These are phyloP conservation scores for Vicugna pacos DNA, from an alignment of 2,113 vertebrate genomes.

Conservation along the genomic window DNA sequence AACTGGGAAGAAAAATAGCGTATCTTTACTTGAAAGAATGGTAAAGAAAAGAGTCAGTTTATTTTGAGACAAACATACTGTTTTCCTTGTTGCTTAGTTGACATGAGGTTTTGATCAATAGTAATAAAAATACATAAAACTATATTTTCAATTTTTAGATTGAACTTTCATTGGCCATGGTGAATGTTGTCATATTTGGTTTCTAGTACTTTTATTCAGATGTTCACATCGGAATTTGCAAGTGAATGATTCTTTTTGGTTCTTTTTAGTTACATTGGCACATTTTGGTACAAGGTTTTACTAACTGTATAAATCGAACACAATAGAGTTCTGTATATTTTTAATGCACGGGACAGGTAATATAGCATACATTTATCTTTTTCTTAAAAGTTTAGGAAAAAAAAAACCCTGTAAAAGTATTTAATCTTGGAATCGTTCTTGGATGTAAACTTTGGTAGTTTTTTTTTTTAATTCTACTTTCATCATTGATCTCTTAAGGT, in stretches of 20 bases:
- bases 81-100: not conserved
- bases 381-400: constrained; percentile 20
- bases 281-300: not conserved
- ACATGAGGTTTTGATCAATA: constrained; percentile 15
- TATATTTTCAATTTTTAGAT: constrained; percentile 10
- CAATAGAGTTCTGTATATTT: constrained; percentile 27
- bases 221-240: not conserved
- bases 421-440: not conserved
- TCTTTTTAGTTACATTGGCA: not conserved
- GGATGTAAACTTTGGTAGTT: not conserved
- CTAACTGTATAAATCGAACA: constrained; percentile 2
- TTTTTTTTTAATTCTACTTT: not conserved
- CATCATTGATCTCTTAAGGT: not conserved
- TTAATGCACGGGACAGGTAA: not conserved
- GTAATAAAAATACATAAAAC: constrained; percentile 2
- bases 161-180: not conserved
- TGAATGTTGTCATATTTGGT: not conserved
- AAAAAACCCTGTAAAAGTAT: not conserved
- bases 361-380: not conserved
- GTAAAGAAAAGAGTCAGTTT: not conserved
- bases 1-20: not conserved
- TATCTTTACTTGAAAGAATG: not conserved
- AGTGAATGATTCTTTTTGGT: not conserved
- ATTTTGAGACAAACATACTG: not conserved
- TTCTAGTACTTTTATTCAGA: not conserved